A percentile compares a stretch with the other conserved stretches of the same genome.
Conservation (phyloP, 2,797 vertebrate genomes). For the Buphagus erythrorhynchus region DNA sequence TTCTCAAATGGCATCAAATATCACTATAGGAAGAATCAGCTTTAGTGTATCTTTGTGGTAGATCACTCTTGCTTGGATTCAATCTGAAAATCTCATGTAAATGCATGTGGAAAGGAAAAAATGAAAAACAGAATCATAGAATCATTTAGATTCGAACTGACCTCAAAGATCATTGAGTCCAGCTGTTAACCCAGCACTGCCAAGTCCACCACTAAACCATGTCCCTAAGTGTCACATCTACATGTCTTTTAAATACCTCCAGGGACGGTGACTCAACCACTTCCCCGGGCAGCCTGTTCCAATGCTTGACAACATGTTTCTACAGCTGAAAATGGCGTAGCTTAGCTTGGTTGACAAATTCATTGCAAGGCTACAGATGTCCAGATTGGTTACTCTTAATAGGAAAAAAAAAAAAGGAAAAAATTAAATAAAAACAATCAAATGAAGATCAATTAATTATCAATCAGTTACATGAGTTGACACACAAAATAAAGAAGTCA, state of each 20-base stretch:
- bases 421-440: background rate
- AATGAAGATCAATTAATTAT: background rate
- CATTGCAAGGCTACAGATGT: background rate
- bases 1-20: background rate
- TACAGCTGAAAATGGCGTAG: background rate
- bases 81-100: background rate
- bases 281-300: background rate
- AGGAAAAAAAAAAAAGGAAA: background rate
- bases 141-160: background rate
- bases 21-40: background rate
- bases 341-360: background rate
- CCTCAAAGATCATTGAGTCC: background rate
- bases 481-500: background rate
- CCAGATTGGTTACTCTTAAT: background rate
- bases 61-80: background rate
- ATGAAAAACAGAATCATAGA: background rate
- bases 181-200: background rate
- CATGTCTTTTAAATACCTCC: background rate
- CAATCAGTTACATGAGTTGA: background rate
- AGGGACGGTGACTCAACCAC: background rate
- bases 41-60: background rate
- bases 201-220: background rate
- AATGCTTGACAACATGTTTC: background rate
- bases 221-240: background rate
- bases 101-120: background rate